Evolutionary conservation across 2,113 vertebrate genomes (phyloP).

Genomic region (Toxotes chatareus): DNA sequence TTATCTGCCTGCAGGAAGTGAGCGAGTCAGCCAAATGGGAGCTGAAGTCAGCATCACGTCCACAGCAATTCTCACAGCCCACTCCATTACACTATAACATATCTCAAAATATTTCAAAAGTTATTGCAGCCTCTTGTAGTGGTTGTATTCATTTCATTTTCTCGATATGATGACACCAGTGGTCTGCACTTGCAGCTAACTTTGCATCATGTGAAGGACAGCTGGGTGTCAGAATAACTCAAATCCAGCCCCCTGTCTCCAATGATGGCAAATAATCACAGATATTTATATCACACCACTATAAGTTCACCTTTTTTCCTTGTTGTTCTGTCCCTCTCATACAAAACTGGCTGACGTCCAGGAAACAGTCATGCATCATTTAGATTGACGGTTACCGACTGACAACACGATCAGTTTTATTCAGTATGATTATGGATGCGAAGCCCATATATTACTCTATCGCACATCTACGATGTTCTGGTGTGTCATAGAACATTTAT

Average conservation of each 20-base stretch:
- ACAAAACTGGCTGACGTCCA: slow-evolving; percentile 3
- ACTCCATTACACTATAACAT: not conserved
- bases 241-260: not conserved
- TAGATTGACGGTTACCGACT: slow-evolving; percentile 30
- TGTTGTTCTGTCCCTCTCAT: slow-evolving; percentile 1
- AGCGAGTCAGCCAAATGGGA: slow-evolving; percentile 37
- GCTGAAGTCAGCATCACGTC: slow-evolving; percentile 54
- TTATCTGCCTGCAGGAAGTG: slow-evolving; percentile 26
- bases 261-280: not conserved
- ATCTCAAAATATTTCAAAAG: not conserved
- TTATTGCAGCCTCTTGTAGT: not conserved
- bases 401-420: not conserved
- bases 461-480: not conserved
- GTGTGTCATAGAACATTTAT: slow-evolving; percentile 1
- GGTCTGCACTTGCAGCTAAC: not conserved
- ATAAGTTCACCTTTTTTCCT: slow-evolving; percentile 27
- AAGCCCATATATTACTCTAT: slow-evolving; percentile 2
- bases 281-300: slow-evolving; percentile 20
- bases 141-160: not conserved
- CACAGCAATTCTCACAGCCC: not conserved
- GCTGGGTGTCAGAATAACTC: not conserved
- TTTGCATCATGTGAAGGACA: slow-evolving; percentile 7
- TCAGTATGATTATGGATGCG: slow-evolving; percentile 20
- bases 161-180: not conserved
- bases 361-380: slow-evolving; percentile 7